Base-by-base conservation (phyloP, 2,113 vertebrate species). In the Varanus salvator region DNA sequence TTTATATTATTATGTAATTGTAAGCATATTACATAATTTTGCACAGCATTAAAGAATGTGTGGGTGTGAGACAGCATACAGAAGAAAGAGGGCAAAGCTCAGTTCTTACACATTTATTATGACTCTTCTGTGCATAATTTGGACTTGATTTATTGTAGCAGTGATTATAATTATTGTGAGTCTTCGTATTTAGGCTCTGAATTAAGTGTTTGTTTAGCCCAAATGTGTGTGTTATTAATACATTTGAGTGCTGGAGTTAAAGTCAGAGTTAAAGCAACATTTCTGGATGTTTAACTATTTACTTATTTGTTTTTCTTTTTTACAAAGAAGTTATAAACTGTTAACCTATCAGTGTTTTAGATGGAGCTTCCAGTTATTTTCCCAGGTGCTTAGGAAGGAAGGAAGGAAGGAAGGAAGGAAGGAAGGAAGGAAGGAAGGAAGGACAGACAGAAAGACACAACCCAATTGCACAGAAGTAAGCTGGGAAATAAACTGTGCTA, bases 311-410 rank as follows among this genome's bases (percentile, higher is more conserved):
- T 60, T 60, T 60, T 15, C 57, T 44, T n/a, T 68, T 50, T 50
- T 77, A 69, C 74, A 31, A 50, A 31, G 0, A 57, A 82, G 52
- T 0, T 50, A 19, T 0, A 0, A 78, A 89, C 82, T 19, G 68
- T 89, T 84, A 92, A 84, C 88, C 54, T n/a, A n/a, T 27, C 31
- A 8, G 38, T 48, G 14, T 44, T 57, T 85, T 50, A 68, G 9
- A 76, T 91, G 78, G 50, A 93, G 90, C 91, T 90, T 89, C 87
- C 88, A 90, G 81, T 84, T 52, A 90, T 94, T 92, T 87, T 85
- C 86, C 80, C 52, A 80, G 84, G 34, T 84, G 54, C 75, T 92
- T 19, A 90, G 87, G 86, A 90, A 78, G 5, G 1, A 1, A 3
- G 29, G 38, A 44, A 44, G 38, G 38, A 44, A 44, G 38, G 38